Evolutionary conservation across 2,113 vertebrate species (phyloP).

Genomic region (Carassius auratus): DNA sequence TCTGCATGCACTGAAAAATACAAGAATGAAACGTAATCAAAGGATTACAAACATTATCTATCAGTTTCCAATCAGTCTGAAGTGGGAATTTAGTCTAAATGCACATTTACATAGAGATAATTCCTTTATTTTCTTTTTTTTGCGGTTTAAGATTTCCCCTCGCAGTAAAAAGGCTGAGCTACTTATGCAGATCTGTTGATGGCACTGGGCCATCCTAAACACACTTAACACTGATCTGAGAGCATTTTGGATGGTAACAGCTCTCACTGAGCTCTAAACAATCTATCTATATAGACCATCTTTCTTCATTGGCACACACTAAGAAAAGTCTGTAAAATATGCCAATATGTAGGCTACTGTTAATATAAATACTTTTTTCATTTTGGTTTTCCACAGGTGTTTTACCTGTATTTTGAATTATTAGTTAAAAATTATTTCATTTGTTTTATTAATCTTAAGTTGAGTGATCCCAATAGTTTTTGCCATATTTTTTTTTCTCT

Average conservation of each 20-base stretch:
- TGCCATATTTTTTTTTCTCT: no score
- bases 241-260: slow-evolving; percentile 6
- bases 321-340: no score
- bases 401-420: no score
- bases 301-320: no score
- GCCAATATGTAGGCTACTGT: no score
- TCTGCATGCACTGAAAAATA: slow-evolving; percentile 4
- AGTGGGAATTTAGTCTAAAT: slow-evolving; percentile 25
- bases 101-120: slow-evolving; percentile 13
- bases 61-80: background rate
- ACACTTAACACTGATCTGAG: slow-evolving; percentile 23
- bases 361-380: no score
- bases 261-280: background rate
- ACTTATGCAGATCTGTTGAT: slow-evolving; percentile 20
- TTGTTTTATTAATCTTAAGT: no score
- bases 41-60: slow-evolving; percentile 20
- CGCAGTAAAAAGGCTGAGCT: slow-evolving; percentile 20
- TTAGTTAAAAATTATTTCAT: no score
- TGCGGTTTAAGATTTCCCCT: slow-evolving; percentile 25
- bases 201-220: slow-evolving; percentile 6
- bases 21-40: slow-evolving; percentile 21
- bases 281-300: no score
- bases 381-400: no score
- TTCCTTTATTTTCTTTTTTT: slow-evolving; percentile 20
- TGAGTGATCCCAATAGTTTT: no score